Percentiles rank a stretch among this genome's conserved stretches.
phyloP scores from a whole-genome alignment of 2,113 vertebrate genomes.

The Platanista minor region DNA sequence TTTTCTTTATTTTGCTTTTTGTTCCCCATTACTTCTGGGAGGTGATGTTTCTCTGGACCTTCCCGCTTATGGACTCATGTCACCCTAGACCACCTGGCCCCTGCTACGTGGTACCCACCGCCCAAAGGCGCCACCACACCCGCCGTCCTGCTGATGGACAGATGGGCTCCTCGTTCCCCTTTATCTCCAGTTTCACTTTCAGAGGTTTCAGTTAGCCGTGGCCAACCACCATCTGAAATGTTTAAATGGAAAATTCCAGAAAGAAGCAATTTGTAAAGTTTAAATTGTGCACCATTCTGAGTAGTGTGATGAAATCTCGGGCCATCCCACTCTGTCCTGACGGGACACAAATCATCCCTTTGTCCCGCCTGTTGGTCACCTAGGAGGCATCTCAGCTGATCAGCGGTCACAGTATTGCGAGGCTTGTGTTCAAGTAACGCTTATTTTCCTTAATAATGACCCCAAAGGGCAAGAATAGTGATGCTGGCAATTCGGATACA shows the following conservation, averaged over 20 bases:
- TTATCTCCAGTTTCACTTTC: not conserved
- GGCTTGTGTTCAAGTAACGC: not conserved
- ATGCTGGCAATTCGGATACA: not conserved
- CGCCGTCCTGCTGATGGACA: accelerated
- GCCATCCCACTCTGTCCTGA: not conserved
- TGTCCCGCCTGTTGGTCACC: not conserved
- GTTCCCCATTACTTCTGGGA: not conserved
- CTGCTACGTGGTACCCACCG: accelerated
- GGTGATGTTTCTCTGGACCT: not conserved
- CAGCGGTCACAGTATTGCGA: not conserved
- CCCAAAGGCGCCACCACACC: accelerated
- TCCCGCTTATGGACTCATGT: not conserved
- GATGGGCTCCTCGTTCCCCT: not conserved
- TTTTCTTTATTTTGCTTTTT: not conserved
- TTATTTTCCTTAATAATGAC: not conserved
- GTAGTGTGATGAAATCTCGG: not conserved
- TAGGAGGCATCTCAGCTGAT: not conserved
- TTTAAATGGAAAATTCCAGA: not conserved
- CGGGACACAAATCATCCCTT: not conserved
- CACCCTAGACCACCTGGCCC: not conserved
- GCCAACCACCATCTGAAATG: not conserved
- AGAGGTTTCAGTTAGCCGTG: not conserved
- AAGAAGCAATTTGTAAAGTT: not conserved
- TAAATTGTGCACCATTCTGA: not conserved
- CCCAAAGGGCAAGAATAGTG: not conserved